Percentiles rank a stretch among this genome's conserved stretches.
phyloP scores from a whole-genome alignment of 2,888 invertebrate species.

The Alloscopus bannaensis region DNA sequence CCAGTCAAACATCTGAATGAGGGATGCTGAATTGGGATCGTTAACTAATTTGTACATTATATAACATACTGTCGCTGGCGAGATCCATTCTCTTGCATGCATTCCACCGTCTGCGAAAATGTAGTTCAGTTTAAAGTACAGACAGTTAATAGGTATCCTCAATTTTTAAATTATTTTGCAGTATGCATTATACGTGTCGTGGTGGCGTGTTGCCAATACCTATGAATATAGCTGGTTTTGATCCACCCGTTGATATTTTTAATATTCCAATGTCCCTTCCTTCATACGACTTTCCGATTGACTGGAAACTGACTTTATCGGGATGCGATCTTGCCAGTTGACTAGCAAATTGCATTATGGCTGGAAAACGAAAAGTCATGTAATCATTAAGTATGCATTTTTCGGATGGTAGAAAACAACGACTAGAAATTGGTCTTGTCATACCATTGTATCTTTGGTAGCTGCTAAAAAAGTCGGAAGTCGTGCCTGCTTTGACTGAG shows the following conservation, averaged over 20 bases:
- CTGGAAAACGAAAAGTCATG: too few relatives aligned
- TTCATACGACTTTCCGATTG: constrained; percentile 74
- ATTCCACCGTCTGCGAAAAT: constrained; percentile 77
- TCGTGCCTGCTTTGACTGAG: constrained; percentile 16
- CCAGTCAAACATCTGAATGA: constrained; percentile 79
- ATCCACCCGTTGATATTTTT: constrained; percentile 74
- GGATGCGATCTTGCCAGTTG: constrained; percentile 66
- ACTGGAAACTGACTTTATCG: constrained; percentile 68
- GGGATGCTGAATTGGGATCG: constrained; percentile 73
- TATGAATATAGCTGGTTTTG: constrained; percentile 77
- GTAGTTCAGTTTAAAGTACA: neutral
- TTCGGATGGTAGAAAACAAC: too few relatives aligned
- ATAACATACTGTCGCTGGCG: constrained; percentile 70
- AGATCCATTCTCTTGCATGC: constrained; percentile 86
- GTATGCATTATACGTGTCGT: too few relatives aligned
- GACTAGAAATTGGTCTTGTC: neutral
- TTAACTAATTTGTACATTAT: constrained; percentile 68
- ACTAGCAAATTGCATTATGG: constrained; percentile 72
- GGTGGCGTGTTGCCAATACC: constrained; percentile 71
- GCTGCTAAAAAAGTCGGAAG: constrained; percentile 39
- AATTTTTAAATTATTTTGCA: too few relatives aligned
- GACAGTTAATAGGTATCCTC: too few relatives aligned
- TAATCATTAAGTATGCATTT: too few relatives aligned
- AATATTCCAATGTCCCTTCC: constrained; percentile 74
- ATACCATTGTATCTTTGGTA: constrained; percentile 74